Conservation (phyloP, 2,888 invertebrate genomes). For the Blastobasis lacticolella region DNA sequence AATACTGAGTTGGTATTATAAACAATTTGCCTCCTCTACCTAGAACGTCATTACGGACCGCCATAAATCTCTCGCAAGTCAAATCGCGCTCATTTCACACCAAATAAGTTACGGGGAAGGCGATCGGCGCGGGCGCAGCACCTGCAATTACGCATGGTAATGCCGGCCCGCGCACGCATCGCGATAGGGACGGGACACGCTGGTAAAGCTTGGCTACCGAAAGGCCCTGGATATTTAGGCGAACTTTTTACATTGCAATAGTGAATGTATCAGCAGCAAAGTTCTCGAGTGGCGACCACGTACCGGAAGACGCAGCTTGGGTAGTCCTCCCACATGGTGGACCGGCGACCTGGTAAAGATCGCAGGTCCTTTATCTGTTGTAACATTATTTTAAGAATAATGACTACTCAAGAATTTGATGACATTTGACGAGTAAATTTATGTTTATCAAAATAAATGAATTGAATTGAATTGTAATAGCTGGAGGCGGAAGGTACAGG, state of each 20-base stretch:
- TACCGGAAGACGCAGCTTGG: too few species aligned
- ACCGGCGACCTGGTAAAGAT: too few species aligned
- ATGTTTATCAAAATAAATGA: too few species aligned
- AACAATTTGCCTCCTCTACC: constrained; percentile 25
- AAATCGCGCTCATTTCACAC: constrained; percentile 67
- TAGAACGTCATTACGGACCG: constrained; percentile 41
- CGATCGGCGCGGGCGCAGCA: constrained; percentile 24
- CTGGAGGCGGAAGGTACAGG: too few species aligned
- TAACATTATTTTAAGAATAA: too few species aligned
- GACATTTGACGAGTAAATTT: too few species aligned
- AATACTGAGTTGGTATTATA: constrained; percentile 9
- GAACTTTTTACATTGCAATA: too few species aligned
- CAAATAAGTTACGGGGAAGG: constrained; percentile 55
- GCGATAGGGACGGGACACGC: not conserved
- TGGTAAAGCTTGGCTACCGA: not conserved
- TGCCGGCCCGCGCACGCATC: constrained; percentile 26
- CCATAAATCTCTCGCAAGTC: constrained; percentile 55
- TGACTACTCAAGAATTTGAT: too few species aligned
- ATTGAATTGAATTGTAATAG: too few species aligned
- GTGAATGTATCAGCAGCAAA: not conserved
- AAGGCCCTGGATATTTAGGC: not conserved
- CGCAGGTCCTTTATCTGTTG: too few species aligned
- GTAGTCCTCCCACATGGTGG: too few species aligned
- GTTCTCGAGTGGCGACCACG: too few species aligned
- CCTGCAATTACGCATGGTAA: constrained; percentile 50